These are phyloP conservation scores for Arenicola marina DNA, from an alignment of 2,888 invertebrate genomes.

Conservation along the genomic window DNA sequence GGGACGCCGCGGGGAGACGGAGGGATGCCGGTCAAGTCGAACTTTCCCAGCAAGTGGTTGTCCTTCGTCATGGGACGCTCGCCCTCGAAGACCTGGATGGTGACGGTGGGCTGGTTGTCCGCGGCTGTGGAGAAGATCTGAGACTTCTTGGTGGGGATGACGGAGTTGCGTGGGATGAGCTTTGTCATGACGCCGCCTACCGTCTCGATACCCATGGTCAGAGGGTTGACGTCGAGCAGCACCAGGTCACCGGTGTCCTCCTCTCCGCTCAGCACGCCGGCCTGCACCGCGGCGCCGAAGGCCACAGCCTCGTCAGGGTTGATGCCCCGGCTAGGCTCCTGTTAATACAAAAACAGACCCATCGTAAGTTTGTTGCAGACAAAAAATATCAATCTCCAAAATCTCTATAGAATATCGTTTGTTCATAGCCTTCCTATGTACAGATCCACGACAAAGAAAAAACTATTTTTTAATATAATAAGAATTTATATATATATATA, in stretches of 20 bases:
- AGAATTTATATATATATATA: no score
- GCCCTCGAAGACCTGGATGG: constrained; percentile 95
- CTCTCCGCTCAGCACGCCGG: constrained; percentile 95
- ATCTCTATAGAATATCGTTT: no score
- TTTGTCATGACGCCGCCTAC: constrained; percentile 99
- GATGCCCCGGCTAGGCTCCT: constrained; percentile 96
- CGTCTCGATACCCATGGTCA: constrained; percentile 99
- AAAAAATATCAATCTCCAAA: no score
- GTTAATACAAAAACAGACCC: constrained; percentile 8
- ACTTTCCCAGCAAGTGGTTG: constrained; percentile 97
- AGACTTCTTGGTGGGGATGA: constrained; percentile 98
- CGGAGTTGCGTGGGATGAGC: constrained; percentile 95
- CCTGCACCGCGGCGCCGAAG: constrained; percentile 98
- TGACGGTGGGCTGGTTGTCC: constrained; percentile 98
- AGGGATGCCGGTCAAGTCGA: constrained; percentile 95
- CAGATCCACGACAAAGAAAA: no score
- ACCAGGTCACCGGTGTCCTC: constrained; percentile 95
- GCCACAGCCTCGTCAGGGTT: constrained; percentile 99
- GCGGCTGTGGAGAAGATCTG: constrained; percentile 99
- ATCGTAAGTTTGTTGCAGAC: no score
- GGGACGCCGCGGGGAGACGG: constrained; percentile 68
- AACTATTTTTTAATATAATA: no score
- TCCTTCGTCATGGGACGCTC: constrained; percentile 99
- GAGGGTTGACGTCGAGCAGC: constrained; percentile 95
- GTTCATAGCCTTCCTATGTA: no score